Percentiles rank a stretch among this genome's conserved stretches.
These are phyloP conservation scores for Microcebus murinus DNA, from an alignment of 2,113 vertebrate species.

Conservation along the genomic window DNA sequence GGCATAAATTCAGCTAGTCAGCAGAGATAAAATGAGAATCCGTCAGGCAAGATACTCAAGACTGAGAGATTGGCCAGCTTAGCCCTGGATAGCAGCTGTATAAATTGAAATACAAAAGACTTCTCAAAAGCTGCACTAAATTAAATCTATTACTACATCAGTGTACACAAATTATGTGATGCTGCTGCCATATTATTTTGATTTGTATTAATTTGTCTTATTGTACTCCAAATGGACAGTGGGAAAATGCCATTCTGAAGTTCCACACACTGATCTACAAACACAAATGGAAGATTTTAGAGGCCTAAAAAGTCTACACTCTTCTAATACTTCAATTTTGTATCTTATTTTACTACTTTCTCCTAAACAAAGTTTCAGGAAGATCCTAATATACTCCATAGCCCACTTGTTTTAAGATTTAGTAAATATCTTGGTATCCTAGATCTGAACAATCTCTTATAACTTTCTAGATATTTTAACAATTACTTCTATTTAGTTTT, in stretches of 20 bases:
- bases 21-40: slow-evolving; percentile 29
- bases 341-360: neutral
- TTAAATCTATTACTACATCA: slow-evolving; percentile 74
- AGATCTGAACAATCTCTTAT: neutral
- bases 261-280: slow-evolving; percentile 47
- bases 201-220: slow-evolving; percentile 79
- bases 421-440: neutral
- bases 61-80: slow-evolving; percentile 55
- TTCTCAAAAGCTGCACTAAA: slow-evolving; percentile 76
- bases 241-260: slow-evolving; percentile 71
- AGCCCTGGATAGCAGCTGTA: slow-evolving; percentile 74
- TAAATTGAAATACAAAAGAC: slow-evolving; percentile 77
- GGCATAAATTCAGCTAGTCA: neutral
- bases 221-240: slow-evolving; percentile 78
- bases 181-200: slow-evolving; percentile 77
- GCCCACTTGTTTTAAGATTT: neutral
- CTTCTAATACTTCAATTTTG: slow-evolving; percentile 27
- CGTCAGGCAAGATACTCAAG: slow-evolving; percentile 49
- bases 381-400: neutral
- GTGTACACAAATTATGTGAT: slow-evolving; percentile 78
- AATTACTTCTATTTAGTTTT: neutral
- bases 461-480: neutral
- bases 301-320: neutral
- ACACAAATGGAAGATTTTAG: slow-evolving; percentile 51
- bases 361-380: slow-evolving; percentile 40